A percentile compares a stretch with the other conserved stretches of the same genome.
These are phyloP conservation scores for Sacculina carcini DNA, from an alignment of 2,888 invertebrate species.

Conservation along the genomic window DNA sequence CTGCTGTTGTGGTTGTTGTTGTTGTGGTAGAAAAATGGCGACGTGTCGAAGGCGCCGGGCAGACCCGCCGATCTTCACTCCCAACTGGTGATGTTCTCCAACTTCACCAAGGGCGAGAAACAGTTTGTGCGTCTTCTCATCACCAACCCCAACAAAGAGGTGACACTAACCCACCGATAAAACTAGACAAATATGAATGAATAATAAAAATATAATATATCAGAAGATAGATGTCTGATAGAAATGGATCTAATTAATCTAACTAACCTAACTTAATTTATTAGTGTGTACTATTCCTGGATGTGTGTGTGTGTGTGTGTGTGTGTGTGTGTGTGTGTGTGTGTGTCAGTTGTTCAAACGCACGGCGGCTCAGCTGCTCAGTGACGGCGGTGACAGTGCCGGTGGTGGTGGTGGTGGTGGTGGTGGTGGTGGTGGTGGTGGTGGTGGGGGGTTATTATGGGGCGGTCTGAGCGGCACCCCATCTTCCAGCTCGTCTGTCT, in stretches of 20 bases:
- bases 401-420: too few relatives aligned
- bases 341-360: background rate
- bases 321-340: too few relatives aligned
- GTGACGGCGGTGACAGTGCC: too few relatives aligned
- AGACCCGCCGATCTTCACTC: background rate
- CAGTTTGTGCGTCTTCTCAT: background rate
- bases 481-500: background rate
- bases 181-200: too few relatives aligned
- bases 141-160: slow-evolving; percentile 1
- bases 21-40: background rate
- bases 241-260: too few relatives aligned
- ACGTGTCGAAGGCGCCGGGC: background rate
- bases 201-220: too few relatives aligned
- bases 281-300: background rate
- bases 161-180: too few relatives aligned
- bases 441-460: background rate
- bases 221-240: too few relatives aligned
- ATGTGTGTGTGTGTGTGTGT: background rate
- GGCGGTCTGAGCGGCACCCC: background rate
- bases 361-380: background rate
- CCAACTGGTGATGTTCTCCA: background rate
- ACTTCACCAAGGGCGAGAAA: background rate
- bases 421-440: background rate
- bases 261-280: too few relatives aligned
- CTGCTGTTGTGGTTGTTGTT: background rate